Base-by-base conservation (phyloP, 2,888 invertebrate genomes). In the Drosophila nigritarsus region DNA sequence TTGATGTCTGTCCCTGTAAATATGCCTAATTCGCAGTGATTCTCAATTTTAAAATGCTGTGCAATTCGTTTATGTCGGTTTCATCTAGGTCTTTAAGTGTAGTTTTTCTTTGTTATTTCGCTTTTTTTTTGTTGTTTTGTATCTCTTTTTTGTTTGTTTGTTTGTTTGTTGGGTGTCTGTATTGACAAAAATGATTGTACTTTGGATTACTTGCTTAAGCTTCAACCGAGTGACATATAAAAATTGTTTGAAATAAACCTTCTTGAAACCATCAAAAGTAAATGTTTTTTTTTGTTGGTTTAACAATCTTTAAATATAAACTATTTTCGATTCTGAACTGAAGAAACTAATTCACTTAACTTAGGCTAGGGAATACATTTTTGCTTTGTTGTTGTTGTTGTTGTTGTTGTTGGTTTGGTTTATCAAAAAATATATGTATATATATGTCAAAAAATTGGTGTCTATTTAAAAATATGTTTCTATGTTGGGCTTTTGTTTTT, bases 141-240 rank as follows among this genome's bases (percentile, higher is more conserved):
- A 20, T 62, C 42, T 45, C 7, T 70, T 58, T 49, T 51, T 48
- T 51, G 15, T 20, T 50, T 62, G 45, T 59, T 27, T n/a, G 32
- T 66, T 45, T 54, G 45, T 56, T 72, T 45, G 69, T 61, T 67
- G 63, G 68, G 78, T 86, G 89, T 82, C 88, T 82, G 87, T 87
- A 11, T 86, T 88, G 90, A 90, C 90, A 90, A 82, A 85, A 87
- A 87, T 87, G 90, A 87, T 87, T 87, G 87, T 87, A 87, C 87
- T 88, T 70, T 90, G 83, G 81, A 75, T 87, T 87, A 65, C 82
- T 75, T 73, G 82, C 82, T 83, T 83, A 83, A 86, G 89, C 87
- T 80, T 88, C 67, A 86, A 88, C 84, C 75, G 75, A 88, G 76
- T 62, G 56, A 66, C 69, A 55, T 80, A 73, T 71, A 71, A 82